Evolutionary conservation across 2,113 vertebrate species (phyloP).

Genomic region (Mobula birostris): DNA sequence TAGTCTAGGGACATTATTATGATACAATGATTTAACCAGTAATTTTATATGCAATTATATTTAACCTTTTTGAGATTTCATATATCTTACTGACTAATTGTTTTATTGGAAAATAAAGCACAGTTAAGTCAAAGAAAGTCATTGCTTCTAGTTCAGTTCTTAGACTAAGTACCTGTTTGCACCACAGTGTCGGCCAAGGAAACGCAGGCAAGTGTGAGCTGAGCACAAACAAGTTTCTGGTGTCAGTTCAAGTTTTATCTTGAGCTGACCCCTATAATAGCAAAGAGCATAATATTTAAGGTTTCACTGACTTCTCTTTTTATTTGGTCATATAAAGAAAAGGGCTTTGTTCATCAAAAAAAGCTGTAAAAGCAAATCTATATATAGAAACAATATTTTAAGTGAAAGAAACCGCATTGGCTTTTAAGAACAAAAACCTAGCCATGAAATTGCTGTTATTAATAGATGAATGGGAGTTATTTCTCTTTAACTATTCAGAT

Average conservation of each 20-base stretch:
- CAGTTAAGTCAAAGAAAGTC: neutral
- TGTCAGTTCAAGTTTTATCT: too few relatives aligned
- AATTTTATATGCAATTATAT: neutral
- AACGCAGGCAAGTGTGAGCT: too few relatives aligned
- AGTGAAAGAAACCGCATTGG: neutral
- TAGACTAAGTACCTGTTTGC: too few relatives aligned
- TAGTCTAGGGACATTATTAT: neutral
- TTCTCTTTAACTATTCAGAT: neutral
- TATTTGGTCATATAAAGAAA: neutral
- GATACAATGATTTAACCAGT: neutral
- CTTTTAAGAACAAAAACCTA: neutral
- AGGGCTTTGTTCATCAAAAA: neutral
- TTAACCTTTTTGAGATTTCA: neutral
- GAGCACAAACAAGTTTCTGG: too few relatives aligned
- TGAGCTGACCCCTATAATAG: too few relatives aligned
- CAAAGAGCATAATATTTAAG: too few relatives aligned
- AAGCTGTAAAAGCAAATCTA: neutral
- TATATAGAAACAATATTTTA: neutral
- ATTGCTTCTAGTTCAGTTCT: neutral
- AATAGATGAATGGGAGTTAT: neutral
- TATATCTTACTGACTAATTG: neutral
- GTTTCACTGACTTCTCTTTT: too few relatives aligned
- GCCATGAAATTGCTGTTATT: neutral
- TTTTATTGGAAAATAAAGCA: neutral
- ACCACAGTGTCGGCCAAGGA: neutral